These are phyloP conservation scores for Anguilla megastoma DNA, from an alignment of 2,797 vertebrate genomes.

Conservation along the genomic window DNA sequence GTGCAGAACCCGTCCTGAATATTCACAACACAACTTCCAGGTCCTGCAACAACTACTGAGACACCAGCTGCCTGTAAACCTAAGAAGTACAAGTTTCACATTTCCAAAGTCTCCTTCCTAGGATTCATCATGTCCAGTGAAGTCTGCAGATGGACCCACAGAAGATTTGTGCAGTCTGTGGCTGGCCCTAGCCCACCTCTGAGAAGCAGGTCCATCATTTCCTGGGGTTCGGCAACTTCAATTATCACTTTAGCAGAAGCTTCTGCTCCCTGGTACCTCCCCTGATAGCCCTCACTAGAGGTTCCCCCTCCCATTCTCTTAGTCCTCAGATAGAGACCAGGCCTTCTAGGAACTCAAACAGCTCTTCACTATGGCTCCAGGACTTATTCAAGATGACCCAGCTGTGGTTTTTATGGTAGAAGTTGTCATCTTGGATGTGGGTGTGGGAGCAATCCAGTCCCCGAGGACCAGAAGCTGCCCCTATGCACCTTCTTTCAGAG, in stretches of 20 bases:
- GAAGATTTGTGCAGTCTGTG: background rate
- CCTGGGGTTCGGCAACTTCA: constrained; percentile 7
- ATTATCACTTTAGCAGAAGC: background rate
- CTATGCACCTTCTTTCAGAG: too few species aligned
- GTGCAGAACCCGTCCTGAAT: background rate
- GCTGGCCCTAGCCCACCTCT: background rate
- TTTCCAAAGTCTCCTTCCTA: background rate
- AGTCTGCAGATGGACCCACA: background rate
- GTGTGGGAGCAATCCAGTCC: too few species aligned
- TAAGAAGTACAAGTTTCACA: background rate
- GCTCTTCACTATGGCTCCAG: too few species aligned
- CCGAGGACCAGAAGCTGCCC: too few species aligned
- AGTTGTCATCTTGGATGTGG: too few species aligned
- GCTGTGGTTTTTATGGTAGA: too few species aligned
- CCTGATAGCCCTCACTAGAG: background rate
- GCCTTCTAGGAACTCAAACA: too few species aligned
- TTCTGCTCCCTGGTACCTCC: background rate
- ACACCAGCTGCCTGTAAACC: background rate
- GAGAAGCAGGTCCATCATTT: background rate
- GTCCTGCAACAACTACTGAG: background rate
- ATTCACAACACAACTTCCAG: background rate
- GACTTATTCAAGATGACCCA: too few species aligned
- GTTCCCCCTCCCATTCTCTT: too few species aligned
- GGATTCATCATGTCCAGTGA: background rate
- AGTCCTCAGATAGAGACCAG: too few species aligned